Conservation (phyloP, 2,888 invertebrate species). For the Tetramorium bicarinatum region DNA sequence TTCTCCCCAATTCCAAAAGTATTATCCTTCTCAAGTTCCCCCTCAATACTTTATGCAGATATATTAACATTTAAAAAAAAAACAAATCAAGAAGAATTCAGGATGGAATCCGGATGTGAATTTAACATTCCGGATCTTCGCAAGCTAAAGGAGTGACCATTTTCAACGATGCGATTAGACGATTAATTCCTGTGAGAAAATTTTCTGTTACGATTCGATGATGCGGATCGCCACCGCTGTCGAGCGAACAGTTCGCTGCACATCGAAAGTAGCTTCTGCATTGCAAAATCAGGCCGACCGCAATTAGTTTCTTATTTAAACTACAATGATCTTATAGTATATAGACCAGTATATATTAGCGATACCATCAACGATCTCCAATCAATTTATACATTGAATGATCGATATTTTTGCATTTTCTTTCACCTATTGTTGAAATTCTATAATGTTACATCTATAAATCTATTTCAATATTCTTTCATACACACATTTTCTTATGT, state of each 20-base stretch:
- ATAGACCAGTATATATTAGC: neutral
- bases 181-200: constrained; percentile 56
- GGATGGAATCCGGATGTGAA: constrained; percentile 75
- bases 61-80: constrained; percentile 65
- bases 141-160: constrained; percentile 53
- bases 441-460: neutral
- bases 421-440: neutral
- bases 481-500: neutral
- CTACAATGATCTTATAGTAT: neutral
- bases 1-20: neutral
- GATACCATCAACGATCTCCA: neutral
- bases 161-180: constrained; percentile 1
- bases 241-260: constrained; percentile 55
- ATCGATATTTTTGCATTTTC: constrained; percentile 3
- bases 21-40: neutral
- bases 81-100: constrained; percentile 71
- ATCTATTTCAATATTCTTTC: neutral
- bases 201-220: constrained; percentile 66
- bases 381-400: constrained; percentile 17
- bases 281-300: constrained; percentile 40
- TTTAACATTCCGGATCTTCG: constrained; percentile 61
- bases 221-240: constrained; percentile 62
- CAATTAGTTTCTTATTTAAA: constrained; percentile 41
- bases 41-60: constrained; percentile 1
- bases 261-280: constrained; percentile 60